phyloP scores from a whole-genome alignment of 2,113 vertebrate genomes.

The Sminthopsis crassicaudata region DNA sequence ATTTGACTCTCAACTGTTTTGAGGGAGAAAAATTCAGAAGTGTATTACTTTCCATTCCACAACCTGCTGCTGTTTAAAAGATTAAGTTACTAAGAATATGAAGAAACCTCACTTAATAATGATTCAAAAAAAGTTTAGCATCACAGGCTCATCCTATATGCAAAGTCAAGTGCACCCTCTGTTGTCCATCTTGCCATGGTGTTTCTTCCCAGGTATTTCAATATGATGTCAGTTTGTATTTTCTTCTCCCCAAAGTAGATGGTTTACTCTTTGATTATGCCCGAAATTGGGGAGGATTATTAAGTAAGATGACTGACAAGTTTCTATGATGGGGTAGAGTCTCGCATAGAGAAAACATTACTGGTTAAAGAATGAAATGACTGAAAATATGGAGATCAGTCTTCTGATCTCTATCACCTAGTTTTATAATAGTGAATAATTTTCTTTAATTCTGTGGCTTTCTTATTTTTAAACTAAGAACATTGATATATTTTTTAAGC shows the following conservation, averaged over 20 bases:
- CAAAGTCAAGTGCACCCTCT: constrained; percentile 67
- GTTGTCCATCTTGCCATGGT: constrained; percentile 59
- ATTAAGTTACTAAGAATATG: constrained; percentile 77
- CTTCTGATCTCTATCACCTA: background rate
- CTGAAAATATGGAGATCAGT: background rate
- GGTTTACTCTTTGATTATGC: background rate
- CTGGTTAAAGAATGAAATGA: background rate
- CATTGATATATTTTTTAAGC: background rate
- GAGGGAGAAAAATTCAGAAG: constrained; percentile 74
- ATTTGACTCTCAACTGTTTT: constrained; percentile 76
- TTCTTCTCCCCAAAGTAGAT: background rate
- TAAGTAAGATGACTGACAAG: background rate
- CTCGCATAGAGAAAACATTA: background rate
- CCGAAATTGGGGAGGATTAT: background rate
- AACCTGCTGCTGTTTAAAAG: constrained; percentile 81
- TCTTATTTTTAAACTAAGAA: background rate
- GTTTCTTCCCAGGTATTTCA: constrained; percentile 30
- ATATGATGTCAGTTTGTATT: constrained; percentile 18
- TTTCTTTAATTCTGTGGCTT: background rate
- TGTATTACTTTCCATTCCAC: constrained; percentile 77
- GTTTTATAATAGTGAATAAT: background rate
- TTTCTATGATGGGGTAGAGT: background rate
- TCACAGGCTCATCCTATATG: constrained; percentile 56
- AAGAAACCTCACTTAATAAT: constrained; percentile 78
- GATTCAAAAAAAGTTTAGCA: constrained; percentile 69